phyloP scores from a whole-genome alignment of 2,113 vertebrate species.

The Ursus arctos region DNA sequence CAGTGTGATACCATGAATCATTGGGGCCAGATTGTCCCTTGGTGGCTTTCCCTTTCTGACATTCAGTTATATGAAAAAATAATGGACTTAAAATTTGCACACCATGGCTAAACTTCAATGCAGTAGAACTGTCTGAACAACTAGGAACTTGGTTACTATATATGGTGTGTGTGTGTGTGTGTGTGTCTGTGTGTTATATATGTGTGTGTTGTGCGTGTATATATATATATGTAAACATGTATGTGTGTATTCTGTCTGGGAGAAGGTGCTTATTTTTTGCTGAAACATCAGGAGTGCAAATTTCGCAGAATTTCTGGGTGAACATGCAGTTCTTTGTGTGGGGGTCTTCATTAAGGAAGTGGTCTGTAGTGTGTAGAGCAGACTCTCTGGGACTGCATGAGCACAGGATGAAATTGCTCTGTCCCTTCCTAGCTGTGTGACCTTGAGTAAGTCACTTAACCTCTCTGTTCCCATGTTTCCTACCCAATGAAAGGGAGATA shows the following conservation, averaged over 20 bases:
- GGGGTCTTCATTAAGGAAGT: not conserved
- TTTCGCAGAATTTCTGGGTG: constrained; percentile 42
- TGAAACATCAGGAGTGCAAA: not conserved
- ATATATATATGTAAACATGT: not conserved
- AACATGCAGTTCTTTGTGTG: not conserved
- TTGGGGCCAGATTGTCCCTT: constrained; percentile 63
- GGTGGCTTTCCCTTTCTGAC: constrained; percentile 60
- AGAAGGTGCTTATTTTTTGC: not conserved
- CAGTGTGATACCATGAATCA: constrained; percentile 60
- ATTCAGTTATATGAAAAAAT: constrained; percentile 29
- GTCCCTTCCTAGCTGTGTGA: not conserved
- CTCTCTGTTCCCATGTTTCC: not conserved
- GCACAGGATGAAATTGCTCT: not conserved
- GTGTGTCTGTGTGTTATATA: not conserved
- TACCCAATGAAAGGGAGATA: not conserved
- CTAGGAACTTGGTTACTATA: not conserved
- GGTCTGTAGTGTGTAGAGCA: not conserved
- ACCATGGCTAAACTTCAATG: not conserved
- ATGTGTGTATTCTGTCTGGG: not conserved
- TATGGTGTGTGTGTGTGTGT: not conserved
- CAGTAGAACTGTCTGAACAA: not conserved
- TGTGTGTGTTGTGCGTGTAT: not conserved
- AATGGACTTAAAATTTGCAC: constrained; percentile 25
- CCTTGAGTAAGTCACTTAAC: not conserved
- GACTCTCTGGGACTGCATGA: not conserved